A percentile compares a stretch with the other conserved stretches of the same genome.
Conservation (phyloP, 2,797 vertebrate species). For the Darevskia nairensis region DNA sequence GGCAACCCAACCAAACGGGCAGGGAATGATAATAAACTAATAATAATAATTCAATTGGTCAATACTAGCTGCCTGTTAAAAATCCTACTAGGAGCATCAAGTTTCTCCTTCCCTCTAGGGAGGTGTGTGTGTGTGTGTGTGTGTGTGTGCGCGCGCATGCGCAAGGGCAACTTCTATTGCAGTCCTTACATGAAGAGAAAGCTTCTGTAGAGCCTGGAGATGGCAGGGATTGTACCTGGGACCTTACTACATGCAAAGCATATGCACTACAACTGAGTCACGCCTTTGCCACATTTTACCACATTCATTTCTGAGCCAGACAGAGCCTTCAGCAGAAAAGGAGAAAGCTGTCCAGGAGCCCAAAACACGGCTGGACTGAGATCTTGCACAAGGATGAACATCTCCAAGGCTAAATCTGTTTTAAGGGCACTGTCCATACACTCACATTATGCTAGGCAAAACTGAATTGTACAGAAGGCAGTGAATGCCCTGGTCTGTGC, state of each 20-base stretch:
- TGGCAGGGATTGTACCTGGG: background rate
- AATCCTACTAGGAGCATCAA: background rate
- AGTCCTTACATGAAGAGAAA: background rate
- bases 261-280: background rate
- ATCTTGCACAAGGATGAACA: background rate
- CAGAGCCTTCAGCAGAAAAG: background rate
- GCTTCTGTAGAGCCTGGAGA: background rate
- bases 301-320: background rate
- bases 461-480: background rate
- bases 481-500: background rate
- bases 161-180: background rate
- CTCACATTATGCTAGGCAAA: background rate
- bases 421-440: background rate
- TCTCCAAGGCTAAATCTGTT: background rate
- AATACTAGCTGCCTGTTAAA: background rate
- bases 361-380: background rate
- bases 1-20: too few species aligned
- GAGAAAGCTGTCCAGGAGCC: background rate
- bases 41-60: background rate
- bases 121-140: background rate
- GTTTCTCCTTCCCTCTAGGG: rapidly evolving
- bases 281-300: background rate
- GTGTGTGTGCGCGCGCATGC: too few species aligned
- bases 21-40: too few species aligned
- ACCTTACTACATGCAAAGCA: background rate